Conservation (phyloP, 2,797 vertebrate species). For the Gymnoscopelus microlampas region DNA sequence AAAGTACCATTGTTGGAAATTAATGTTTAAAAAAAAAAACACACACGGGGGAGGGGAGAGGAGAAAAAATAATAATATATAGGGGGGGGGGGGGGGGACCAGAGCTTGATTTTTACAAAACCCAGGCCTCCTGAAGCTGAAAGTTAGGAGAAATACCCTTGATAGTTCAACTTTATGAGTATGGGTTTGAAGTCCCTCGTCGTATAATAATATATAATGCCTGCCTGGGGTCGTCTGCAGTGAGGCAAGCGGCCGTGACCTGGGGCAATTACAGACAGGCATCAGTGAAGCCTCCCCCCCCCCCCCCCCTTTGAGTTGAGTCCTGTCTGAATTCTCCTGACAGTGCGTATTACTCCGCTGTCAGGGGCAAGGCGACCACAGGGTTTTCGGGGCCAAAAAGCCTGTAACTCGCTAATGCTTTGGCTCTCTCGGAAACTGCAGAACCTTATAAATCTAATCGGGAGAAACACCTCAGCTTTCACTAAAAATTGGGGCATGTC, state of each 20-base stretch:
- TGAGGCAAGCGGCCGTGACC: conserved; percentile 78
- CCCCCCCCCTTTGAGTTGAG: conserved; percentile 50
- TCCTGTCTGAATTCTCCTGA: conserved; percentile 68
- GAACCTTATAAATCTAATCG: conserved; percentile 67
- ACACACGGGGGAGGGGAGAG: background rate
- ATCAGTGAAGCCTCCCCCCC: conserved; percentile 63
- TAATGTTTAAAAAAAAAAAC: conserved; percentile 61
- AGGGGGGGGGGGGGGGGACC: conserved; percentile 22
- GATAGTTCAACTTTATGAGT: conserved; percentile 76
- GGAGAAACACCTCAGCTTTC: conserved; percentile 59
- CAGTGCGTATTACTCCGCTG: conserved; percentile 66
- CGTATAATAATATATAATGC: conserved; percentile 82
- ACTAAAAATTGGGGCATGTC: conserved; percentile 37
- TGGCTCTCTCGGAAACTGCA: conserved; percentile 52
- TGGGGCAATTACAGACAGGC: conserved; percentile 78
- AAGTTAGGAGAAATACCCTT: conserved; percentile 74
- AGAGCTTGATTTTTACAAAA: conserved; percentile 78
- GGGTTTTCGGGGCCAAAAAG: conserved; percentile 44
- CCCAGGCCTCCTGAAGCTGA: conserved; percentile 75
- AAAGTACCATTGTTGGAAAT: conserved; percentile 74
- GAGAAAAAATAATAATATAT: conserved; percentile 43
- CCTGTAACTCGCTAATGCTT: conserved; percentile 65
- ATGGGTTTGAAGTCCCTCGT: conserved; percentile 70
- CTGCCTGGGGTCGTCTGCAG: conserved; percentile 73
- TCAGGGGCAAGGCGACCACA: conserved; percentile 50